A percentile compares a stretch with the other conserved stretches of the same genome.
Evolutionary conservation across 2,797 vertebrate species (phyloP).

Genomic region (Chromis chromis): DNA sequence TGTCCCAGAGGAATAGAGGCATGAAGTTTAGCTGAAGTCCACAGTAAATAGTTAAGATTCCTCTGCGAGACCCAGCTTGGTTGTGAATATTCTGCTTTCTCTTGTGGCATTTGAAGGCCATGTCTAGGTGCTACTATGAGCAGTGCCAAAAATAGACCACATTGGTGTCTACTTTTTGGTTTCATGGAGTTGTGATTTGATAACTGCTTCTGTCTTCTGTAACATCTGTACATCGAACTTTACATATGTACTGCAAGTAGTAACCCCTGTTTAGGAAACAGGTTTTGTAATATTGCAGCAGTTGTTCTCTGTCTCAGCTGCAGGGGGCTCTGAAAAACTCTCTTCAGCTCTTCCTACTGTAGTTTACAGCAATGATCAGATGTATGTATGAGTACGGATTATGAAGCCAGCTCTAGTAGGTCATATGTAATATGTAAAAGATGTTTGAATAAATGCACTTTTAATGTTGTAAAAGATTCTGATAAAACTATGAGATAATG

Average conservation of each 20-base stretch:
- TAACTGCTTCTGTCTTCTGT: constrained; percentile 50
- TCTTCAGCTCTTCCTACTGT: constrained; percentile 51
- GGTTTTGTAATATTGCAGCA: constrained; percentile 62
- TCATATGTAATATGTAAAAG: constrained; percentile 42
- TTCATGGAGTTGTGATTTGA: constrained; percentile 59
- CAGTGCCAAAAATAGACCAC: constrained; percentile 63
- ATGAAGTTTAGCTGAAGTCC: constrained; percentile 1
- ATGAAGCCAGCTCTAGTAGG: constrained; percentile 33
- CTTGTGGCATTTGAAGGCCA: constrained; percentile 68
- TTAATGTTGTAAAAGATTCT: constrained; percentile 47
- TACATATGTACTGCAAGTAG: constrained; percentile 52
- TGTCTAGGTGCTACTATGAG: constrained; percentile 76
- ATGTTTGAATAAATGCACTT: constrained; percentile 68
- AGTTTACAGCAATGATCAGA: constrained; percentile 44
- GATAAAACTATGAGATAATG: constrained; percentile 26
- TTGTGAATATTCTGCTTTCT: constrained; percentile 61
- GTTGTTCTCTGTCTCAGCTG: constrained; percentile 55
- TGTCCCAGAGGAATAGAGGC: constrained; percentile 47
- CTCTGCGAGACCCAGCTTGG: constrained; percentile 52
- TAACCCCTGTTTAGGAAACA: constrained; percentile 55
- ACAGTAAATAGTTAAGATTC: constrained; percentile 15
- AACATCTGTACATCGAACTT: constrained; percentile 56
- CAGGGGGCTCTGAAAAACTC: constrained; percentile 51
- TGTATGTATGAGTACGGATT: constrained; percentile 46
- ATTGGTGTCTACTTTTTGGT: constrained; percentile 48